Conservation (phyloP, 2,113 vertebrate genomes). For the Girardinichthys multiradiatus region DNA sequence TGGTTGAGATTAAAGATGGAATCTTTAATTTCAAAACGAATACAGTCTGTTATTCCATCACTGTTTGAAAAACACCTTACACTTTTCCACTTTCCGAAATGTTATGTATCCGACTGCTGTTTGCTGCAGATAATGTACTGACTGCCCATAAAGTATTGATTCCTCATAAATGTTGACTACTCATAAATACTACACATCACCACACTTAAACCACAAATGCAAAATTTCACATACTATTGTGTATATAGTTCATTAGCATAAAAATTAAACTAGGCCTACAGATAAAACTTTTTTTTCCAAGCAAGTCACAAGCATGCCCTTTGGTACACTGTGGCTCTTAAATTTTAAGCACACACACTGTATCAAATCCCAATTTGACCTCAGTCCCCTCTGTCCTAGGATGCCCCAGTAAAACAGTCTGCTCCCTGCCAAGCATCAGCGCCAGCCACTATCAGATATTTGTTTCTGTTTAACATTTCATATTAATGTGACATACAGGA, state of each 20-base stretch:
- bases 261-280: slow-evolving; percentile 6
- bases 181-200: neutral
- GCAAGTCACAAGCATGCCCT: slow-evolving; percentile 3
- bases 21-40: no score
- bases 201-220: neutral
- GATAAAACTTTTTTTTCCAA: slow-evolving; percentile 8
- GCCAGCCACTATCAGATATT: slow-evolving; percentile 40
- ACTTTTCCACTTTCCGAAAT: no score
- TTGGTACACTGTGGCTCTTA: neutral
- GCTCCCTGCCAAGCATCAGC: slow-evolving; percentile 26
- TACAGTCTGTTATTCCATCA: neutral
- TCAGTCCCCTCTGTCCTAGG: slow-evolving; percentile 31
- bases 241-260: neutral
- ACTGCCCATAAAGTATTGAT: no score
- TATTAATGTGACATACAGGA: slow-evolving; percentile 53
- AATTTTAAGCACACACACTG: neutral
- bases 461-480: slow-evolving; percentile 66
- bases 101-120: no score
- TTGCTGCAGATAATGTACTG: no score
- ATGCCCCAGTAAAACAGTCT: slow-evolving; percentile 9
- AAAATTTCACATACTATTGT: no score
- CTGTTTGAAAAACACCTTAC: no score
- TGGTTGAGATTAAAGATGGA: no score
- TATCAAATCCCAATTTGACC: neutral
- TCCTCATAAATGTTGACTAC: no score